Evolutionary conservation across 2,888 invertebrate species (phyloP).

Genomic region (Acanthosepion lycidas): DNA sequence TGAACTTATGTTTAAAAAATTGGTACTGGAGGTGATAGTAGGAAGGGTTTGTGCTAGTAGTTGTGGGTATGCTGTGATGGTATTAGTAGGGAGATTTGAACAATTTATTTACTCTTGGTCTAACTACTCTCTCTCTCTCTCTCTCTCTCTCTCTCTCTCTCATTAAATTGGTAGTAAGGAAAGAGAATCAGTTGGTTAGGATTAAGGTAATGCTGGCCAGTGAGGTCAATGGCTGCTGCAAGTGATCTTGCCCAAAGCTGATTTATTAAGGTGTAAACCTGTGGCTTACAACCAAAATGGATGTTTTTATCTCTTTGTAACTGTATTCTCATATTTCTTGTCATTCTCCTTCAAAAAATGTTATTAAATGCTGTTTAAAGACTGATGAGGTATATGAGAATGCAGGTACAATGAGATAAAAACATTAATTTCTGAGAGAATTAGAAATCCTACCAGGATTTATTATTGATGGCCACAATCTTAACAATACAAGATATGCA

Average conservation of each 20-base stretch:
- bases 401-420: no score
- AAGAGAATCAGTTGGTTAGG: not conserved
- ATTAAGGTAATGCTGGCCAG: not conserved
- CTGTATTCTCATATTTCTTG: not conserved
- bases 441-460: no score
- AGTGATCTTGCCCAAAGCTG: not conserved
- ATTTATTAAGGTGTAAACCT: not conserved
- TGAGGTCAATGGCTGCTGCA: not conserved
- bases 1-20: not conserved
- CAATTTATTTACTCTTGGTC: not conserved
- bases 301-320: not conserved
- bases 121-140: not conserved
- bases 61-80: not conserved
- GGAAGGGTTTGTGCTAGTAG: not conserved
- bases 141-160: no score
- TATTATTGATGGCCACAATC: no score
- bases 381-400: no score
- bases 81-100: not conserved
- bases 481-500: no score
- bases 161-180: not conserved
- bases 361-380: no score
- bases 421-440: no score
- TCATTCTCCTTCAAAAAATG: not conserved
- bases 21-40: not conserved
- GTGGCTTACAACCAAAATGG: constrained; percentile 15